A percentile compares a stretch with the other conserved stretches of the same genome.
Conservation (phyloP, 2,888 invertebrate species). For the Amiota minor region DNA sequence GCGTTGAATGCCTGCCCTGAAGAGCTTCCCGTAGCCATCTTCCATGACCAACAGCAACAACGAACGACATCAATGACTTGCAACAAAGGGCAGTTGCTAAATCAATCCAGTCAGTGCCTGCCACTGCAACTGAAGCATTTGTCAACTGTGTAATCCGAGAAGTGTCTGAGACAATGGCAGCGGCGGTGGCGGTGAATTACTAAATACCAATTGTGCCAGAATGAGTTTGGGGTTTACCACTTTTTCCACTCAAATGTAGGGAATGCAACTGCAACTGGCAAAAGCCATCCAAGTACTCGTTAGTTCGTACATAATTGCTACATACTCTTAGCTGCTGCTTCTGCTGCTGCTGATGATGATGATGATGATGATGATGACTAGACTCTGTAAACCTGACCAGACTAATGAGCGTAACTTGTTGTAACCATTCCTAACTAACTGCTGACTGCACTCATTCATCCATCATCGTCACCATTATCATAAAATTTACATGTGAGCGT, state of each 20-base stretch:
- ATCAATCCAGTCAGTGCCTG: conserved; percentile 52
- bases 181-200: neutral
- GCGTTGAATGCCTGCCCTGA: conserved; percentile 45
- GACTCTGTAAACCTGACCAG: too few species aligned
- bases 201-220: neutral
- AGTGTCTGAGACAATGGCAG: neutral
- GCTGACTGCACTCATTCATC: neutral
- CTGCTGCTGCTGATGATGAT: too few species aligned
- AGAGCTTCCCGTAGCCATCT: conserved; percentile 53
- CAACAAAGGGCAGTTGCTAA: conserved; percentile 12
- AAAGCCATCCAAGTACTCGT: too few species aligned
- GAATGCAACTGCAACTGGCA: conserved; percentile 1
- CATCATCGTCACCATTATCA: neutral
- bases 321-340: too few species aligned
- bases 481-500: too few species aligned
- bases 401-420: too few species aligned
- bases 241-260: neutral
- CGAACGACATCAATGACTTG: neutral
- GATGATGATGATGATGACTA: too few species aligned
- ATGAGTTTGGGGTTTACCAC: conserved; percentile 13
- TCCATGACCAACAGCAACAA: conserved; percentile 2
- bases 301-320: too few species aligned
- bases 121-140: conserved; percentile 18
- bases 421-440: too few species aligned
- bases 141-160: neutral